phyloP scores from a whole-genome alignment of 2,113 vertebrate genomes.

The Ursus arctos region DNA sequence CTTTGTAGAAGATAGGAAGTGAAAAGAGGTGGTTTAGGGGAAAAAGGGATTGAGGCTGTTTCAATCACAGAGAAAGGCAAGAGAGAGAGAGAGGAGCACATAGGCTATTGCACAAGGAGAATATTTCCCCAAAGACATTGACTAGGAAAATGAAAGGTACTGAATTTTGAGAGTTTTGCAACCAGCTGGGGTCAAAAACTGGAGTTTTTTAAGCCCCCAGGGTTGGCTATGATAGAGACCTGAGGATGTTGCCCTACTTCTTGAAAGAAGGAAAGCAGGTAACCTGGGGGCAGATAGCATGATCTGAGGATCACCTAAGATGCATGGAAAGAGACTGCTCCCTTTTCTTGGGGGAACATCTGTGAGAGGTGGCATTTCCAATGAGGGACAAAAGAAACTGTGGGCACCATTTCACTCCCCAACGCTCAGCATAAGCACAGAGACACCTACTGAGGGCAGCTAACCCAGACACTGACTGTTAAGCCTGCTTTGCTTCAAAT shows the following conservation, averaged over 20 bases:
- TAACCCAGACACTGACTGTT: background rate
- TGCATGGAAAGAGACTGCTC: background rate
- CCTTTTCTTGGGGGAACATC: background rate
- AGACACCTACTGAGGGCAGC: background rate
- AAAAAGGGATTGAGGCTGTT: background rate
- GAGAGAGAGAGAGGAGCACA: background rate
- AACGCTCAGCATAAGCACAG: background rate
- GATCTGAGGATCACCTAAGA: background rate
- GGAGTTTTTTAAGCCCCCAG: background rate
- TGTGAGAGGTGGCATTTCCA: background rate
- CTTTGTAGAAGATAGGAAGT: background rate
- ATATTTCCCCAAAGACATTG: background rate
- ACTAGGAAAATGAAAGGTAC: background rate
- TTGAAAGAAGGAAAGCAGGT: background rate
- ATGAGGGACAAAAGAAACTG: background rate
- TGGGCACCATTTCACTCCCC: background rate
- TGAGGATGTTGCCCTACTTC: background rate
- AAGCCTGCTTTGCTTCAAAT: background rate
- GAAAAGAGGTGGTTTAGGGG: background rate
- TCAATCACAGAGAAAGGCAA: background rate
- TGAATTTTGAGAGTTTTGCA: background rate
- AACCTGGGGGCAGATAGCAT: background rate
- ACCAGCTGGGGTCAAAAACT: background rate
- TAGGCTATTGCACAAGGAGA: background rate
- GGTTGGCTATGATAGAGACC: background rate